Evolutionary conservation across 1,140 invertebrate genomes (phyloP).

Genomic region (Calliopsis andreniformis): DNA sequence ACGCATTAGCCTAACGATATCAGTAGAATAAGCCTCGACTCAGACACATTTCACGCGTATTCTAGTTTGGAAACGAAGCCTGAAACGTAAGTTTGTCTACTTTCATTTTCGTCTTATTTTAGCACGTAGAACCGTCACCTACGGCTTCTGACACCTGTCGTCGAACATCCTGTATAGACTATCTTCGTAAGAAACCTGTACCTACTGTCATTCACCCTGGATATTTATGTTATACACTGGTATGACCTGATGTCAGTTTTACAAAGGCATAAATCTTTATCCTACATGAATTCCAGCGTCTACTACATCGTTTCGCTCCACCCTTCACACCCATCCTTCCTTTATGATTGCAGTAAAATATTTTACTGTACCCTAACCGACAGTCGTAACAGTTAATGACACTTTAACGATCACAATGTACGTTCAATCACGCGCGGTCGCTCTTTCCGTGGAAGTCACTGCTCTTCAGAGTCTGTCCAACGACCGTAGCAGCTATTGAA

Average conservation of each 20-base stretch:
- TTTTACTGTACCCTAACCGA: background rate
- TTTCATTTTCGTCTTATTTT: too few relatives aligned
- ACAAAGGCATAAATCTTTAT: conserved; percentile 10
- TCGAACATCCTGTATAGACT: too few relatives aligned
- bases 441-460: background rate
- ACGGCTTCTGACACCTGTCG: too few relatives aligned
- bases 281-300: background rate
- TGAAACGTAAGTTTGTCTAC: too few relatives aligned
- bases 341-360: conserved; percentile 30
- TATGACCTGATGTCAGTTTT: background rate
- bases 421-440: conserved; percentile 1
- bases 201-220: too few relatives aligned
- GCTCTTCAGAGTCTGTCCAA: background rate
- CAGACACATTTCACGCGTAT: too few relatives aligned
- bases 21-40: too few relatives aligned
- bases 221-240: background rate
- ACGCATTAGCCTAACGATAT: too few relatives aligned
- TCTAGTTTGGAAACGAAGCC: too few relatives aligned
- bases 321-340: background rate
- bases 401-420: conserved; percentile 6
- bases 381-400: conserved; percentile 5
- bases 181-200: too few relatives aligned
- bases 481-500: conserved; percentile 43
- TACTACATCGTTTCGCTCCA: background rate
- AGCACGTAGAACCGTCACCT: too few relatives aligned